These are phyloP conservation scores for Australoheros facetus DNA, from an alignment of 2,797 vertebrate species.

Conservation along the genomic window DNA sequence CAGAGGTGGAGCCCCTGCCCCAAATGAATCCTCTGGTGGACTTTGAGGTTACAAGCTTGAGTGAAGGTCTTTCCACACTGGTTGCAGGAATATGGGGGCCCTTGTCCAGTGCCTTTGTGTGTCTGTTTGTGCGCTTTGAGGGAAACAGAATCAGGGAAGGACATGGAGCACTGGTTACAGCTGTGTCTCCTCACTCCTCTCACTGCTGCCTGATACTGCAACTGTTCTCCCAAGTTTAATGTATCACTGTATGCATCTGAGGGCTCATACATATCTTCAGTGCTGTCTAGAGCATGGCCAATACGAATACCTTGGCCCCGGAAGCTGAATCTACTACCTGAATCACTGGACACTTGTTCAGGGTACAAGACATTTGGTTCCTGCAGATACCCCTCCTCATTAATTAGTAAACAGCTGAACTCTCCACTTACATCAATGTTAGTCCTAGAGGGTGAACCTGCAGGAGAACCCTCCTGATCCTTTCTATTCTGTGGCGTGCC, in stretches of 20 bases:
- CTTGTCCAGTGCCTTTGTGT: slow-evolving; percentile 58
- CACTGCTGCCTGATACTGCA: slow-evolving; percentile 55
- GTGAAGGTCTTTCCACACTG: slow-evolving; percentile 82
- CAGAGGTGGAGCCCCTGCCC: slow-evolving; percentile 81
- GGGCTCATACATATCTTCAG: slow-evolving; percentile 60
- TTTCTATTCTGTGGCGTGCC: slow-evolving; percentile 44
- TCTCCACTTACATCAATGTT: slow-evolving; percentile 58
- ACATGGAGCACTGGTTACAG: slow-evolving; percentile 69
- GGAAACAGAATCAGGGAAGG: slow-evolving; percentile 67
- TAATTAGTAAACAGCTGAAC: slow-evolving; percentile 82
- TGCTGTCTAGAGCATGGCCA: slow-evolving; percentile 40
- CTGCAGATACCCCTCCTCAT: slow-evolving; percentile 83
- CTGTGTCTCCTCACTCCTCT: slow-evolving; percentile 53
- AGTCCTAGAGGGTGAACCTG: slow-evolving; percentile 59
- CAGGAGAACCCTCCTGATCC: slow-evolving; percentile 1
- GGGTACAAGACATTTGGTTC: slow-evolving; percentile 68
- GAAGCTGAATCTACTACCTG: slow-evolving; percentile 49
- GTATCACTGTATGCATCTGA: slow-evolving; percentile 79
- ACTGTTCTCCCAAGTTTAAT: slow-evolving; percentile 64
- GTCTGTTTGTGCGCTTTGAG: slow-evolving; percentile 73
- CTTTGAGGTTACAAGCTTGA: slow-evolving; percentile 82
- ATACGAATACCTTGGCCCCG: slow-evolving; percentile 53
- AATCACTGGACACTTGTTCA: slow-evolving; percentile 47
- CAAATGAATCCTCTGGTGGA: slow-evolving; percentile 80
- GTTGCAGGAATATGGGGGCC: slow-evolving; percentile 68